Conservation (phyloP, 2,113 vertebrate species). For the Paralichthys olivaceus region DNA sequence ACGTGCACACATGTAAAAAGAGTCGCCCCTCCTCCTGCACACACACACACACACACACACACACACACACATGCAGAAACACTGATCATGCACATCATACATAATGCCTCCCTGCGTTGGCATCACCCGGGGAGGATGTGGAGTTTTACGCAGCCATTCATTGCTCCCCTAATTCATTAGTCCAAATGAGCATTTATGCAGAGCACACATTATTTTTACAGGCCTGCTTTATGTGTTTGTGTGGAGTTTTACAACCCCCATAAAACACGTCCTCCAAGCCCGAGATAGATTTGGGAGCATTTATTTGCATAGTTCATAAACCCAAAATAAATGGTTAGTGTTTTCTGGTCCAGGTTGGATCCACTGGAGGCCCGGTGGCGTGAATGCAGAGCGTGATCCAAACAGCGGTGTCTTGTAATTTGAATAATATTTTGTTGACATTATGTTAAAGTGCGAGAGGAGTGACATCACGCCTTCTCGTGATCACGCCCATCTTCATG, state of each 20-base stretch:
- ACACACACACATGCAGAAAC: conserved; percentile 16
- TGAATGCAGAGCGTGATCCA: conserved; percentile 31
- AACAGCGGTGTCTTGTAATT: conserved; percentile 42
- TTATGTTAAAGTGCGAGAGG: conserved; percentile 17
- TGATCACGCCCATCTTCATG: not conserved
- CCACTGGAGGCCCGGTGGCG: conserved; percentile 27
- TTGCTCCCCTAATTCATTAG: conserved; percentile 81
- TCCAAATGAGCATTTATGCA: conserved; percentile 81
- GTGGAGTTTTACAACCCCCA: conserved; percentile 80
- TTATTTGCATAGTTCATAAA: conserved; percentile 83
- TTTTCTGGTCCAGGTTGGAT: conserved; percentile 49
- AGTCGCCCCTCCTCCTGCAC: not conserved
- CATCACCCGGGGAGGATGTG: conserved; percentile 66
- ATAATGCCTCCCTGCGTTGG: conserved; percentile 30
- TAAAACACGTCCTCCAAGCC: conserved; percentile 82
- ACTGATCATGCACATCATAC: conserved; percentile 30
- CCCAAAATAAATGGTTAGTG: conserved; percentile 74
- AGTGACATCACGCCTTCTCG: conserved; percentile 9
- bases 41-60: conserved; percentile 3
- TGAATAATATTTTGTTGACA: conserved; percentile 41
- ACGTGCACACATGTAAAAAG: conserved; percentile 1
- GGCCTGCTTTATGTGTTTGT: conserved; percentile 82
- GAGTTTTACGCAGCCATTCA: conserved; percentile 67
- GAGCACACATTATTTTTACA: conserved; percentile 81
- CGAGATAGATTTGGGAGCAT: conserved; percentile 78